Evolutionary conservation across 2,797 vertebrate genomes (phyloP), one percentile per base, ranked within the genome.

Genomic region (Poeciliopsis infans): DNA sequence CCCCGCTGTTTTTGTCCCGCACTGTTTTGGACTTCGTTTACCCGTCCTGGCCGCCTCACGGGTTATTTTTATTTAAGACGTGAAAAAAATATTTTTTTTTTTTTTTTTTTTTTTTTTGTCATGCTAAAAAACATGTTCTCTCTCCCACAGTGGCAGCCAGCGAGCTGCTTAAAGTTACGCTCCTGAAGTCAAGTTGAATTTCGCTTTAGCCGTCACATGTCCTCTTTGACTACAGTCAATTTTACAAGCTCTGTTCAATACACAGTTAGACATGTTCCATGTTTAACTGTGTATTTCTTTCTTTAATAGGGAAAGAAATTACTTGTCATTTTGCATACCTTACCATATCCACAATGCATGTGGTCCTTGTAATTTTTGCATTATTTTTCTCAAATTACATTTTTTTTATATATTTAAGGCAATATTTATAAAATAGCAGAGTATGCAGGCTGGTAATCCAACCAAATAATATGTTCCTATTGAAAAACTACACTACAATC

Each of bases 141-240:
- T 76, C 45, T 13, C 73, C 31, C 43, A 36, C 69, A 80, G 82
- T 72, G 88, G 83, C 81, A 87, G 77, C 61, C 73, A 90, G 75
- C 53, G 72, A 85, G 75, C 61, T 59, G 33, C 74, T 51, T 10
- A 55, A 72, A 66, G 80, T 53, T 85, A 72, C 68, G 79, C 16
- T 20, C 79, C 80, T 74, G 11, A 72, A 77, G 84, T 89, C 73
- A 87, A 36, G 36, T 20, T 45, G 47, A 33, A 75, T 84, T 57
- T 68, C 71, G 73, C 79, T 82, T 77, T 66, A 74, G 86, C 61
- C 72, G 72, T 80, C 13, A 41, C 77, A 78, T 7, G 72, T 49
- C 64, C 77, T 76, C 15, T 41, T 3, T 68, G 79, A 68, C 78
- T 11, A 2, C 33, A 51, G 46, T 28, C 49, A 51, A 51, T 6